Evolutionary conservation across 1,140 invertebrate species (phyloP).

Genomic region (Ips nitidus): DNA sequence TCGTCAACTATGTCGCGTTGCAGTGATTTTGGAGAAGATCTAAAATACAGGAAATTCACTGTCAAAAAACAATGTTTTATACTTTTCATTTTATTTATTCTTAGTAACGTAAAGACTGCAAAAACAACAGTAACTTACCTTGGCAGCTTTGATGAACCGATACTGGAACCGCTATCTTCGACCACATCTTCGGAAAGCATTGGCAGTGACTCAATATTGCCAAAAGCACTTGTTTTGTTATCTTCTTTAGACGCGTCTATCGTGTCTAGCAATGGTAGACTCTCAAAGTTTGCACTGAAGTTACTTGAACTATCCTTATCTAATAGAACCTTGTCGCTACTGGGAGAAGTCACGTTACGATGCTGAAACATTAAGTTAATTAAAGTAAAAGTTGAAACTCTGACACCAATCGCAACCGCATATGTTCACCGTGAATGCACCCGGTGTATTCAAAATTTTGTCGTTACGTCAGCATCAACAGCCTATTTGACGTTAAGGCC

Average conservation of each 20-base stretch:
- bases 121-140: background rate
- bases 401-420: too few species aligned
- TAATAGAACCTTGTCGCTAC: too few species aligned
- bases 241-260: conserved; percentile 14
- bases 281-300: conserved; percentile 20
- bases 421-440: too few species aligned
- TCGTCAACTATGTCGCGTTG: conserved; percentile 34
- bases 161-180: conserved; percentile 27
- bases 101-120: too few species aligned
- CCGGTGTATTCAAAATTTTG: too few species aligned
- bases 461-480: too few species aligned
- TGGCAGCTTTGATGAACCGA: conserved; percentile 18
- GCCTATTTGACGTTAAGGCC: too few species aligned
- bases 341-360: too few species aligned
- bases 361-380: too few species aligned
- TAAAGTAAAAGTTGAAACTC: too few species aligned
- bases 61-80: background rate
- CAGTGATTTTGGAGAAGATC: conserved; percentile 15
- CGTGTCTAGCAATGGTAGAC: conserved; percentile 19
- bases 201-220: conserved; percentile 33
- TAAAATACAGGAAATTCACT: background rate
- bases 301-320: background rate
- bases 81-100: background rate
- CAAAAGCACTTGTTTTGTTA: conserved; percentile 17
- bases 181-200: conserved; percentile 43